Conservation (phyloP, 2,113 vertebrate genomes). For the Taurulus bubalis region DNA sequence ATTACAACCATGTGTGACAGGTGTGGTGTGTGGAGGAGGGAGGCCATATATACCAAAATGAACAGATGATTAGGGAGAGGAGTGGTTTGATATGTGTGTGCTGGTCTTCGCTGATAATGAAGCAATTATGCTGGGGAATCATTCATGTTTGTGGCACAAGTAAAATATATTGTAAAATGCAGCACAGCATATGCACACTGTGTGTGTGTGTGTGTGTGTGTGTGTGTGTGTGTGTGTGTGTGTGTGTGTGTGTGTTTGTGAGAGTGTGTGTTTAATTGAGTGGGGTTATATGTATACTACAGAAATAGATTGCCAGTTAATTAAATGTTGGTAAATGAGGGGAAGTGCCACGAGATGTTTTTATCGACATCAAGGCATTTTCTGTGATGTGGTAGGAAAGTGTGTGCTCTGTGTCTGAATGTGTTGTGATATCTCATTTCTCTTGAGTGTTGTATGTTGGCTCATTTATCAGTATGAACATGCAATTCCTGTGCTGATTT, state of each 20-base stretch:
- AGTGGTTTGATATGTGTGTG: slow-evolving; percentile 32
- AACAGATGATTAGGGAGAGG: slow-evolving; percentile 38
- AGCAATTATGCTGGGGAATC: slow-evolving; percentile 47
- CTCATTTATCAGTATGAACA: background rate
- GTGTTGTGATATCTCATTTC: slow-evolving; percentile 35
- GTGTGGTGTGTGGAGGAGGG: background rate
- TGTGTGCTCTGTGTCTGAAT: slow-evolving; percentile 17
- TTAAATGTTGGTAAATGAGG: slow-evolving; percentile 59
- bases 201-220: slow-evolving; percentile 22
- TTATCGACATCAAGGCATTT: slow-evolving; percentile 59
- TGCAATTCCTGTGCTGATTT: background rate
- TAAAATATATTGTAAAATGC: slow-evolving; percentile 44
- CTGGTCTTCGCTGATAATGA: slow-evolving; percentile 67
- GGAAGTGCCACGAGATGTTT: slow-evolving; percentile 46
- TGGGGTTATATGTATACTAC: slow-evolving; percentile 38
- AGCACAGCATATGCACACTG: slow-evolving; percentile 25
- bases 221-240: slow-evolving; percentile 16
- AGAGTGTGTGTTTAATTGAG: slow-evolving; percentile 16
- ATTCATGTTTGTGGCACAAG: slow-evolving; percentile 36
- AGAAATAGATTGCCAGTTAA: slow-evolving; percentile 59
- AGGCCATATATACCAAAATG: slow-evolving; percentile 9
- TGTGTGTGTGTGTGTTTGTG: slow-evolving; percentile 13
- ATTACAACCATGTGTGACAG: slow-evolving; percentile 14
- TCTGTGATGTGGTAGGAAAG: too few species aligned
- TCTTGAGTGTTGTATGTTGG: background rate